phyloP scores from a whole-genome alignment of 2,888 invertebrate species.

The Zhuqinia jingwanae region DNA sequence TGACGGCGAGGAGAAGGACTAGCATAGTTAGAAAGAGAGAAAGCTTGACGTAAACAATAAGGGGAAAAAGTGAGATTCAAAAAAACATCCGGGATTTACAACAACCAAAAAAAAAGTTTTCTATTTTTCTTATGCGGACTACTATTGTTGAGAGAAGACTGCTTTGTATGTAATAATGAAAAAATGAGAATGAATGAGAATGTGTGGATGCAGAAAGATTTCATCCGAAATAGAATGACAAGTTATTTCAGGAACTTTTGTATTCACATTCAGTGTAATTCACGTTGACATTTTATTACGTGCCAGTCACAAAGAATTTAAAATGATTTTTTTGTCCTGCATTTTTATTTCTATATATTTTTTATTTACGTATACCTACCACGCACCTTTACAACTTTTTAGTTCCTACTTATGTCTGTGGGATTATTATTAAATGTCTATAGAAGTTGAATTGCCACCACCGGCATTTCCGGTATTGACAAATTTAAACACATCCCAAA shows the following conservation, averaged over 20 bases:
- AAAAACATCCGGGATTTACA: conserved; percentile 19
- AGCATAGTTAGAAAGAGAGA: conserved; percentile 8
- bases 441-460: too few relatives aligned
- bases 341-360: conserved; percentile 3
- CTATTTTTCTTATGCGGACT: conserved; percentile 13
- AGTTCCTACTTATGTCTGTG: too few relatives aligned
- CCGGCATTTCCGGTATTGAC: too few relatives aligned
- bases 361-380: too few relatives aligned
- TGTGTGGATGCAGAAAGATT: background rate
- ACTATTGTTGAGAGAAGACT: background rate
- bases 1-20: conserved; percentile 36
- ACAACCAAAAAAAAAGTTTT: conserved; percentile 15
- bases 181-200: background rate
- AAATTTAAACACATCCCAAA: too few relatives aligned
- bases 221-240: conserved; percentile 29
- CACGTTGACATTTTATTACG: conserved; percentile 38
- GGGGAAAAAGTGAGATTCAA: conserved; percentile 36
- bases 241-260: conserved; percentile 11
- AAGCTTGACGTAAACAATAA: conserved; percentile 44
- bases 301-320: conserved; percentile 41
- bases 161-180: background rate
- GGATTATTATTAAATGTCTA: too few relatives aligned
- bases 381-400: background rate
- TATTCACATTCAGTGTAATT: background rate
- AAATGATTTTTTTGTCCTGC: conserved; percentile 7